Evolutionary conservation across 2,888 invertebrate genomes (phyloP).

Genomic region (Erannis defoliaria): DNA sequence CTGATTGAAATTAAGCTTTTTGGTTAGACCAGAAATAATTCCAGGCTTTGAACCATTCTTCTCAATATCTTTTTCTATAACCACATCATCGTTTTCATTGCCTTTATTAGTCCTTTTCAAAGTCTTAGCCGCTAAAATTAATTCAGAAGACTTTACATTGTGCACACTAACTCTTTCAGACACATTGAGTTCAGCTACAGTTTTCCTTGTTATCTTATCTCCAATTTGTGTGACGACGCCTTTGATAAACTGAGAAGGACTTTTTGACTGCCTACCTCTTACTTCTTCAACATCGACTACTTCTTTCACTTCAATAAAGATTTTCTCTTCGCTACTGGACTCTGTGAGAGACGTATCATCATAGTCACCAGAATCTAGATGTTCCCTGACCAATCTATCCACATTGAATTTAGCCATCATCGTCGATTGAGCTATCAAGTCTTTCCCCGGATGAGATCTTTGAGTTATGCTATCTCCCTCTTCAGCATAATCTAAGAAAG

Average conservation of each 20-base stretch:
- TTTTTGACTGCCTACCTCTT: constrained; percentile 59
- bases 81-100: constrained; percentile 37
- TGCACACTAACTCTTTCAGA: constrained; percentile 69
- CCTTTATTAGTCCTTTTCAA: constrained; percentile 59
- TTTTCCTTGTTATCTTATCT: constrained; percentile 62
- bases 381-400: constrained; percentile 71
- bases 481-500: constrained; percentile 73
- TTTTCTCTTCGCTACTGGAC: constrained; percentile 76
- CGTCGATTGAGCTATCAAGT: constrained; percentile 72
- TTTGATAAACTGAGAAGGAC: constrained; percentile 66
- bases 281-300: constrained; percentile 50
- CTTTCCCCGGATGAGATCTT: constrained; percentile 68
- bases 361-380: constrained; percentile 76
- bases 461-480: constrained; percentile 74
- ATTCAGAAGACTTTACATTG: constrained; percentile 69
- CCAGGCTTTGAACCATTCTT: constrained; percentile 62
- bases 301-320: constrained; percentile 62
- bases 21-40: constrained; percentile 73
- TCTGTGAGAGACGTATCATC: constrained; percentile 77
- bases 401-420: constrained; percentile 83
- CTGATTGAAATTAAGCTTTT: constrained; percentile 73
- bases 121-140: constrained; percentile 66
- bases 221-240: constrained; percentile 64
- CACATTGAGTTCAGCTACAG: constrained; percentile 44
- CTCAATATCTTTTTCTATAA: constrained; percentile 47